Evolutionary conservation across 1,140 invertebrate genomes (phyloP), one percentile per base, ranked within the genome.

Genomic region (Caenorhabditis remanei): DNA sequence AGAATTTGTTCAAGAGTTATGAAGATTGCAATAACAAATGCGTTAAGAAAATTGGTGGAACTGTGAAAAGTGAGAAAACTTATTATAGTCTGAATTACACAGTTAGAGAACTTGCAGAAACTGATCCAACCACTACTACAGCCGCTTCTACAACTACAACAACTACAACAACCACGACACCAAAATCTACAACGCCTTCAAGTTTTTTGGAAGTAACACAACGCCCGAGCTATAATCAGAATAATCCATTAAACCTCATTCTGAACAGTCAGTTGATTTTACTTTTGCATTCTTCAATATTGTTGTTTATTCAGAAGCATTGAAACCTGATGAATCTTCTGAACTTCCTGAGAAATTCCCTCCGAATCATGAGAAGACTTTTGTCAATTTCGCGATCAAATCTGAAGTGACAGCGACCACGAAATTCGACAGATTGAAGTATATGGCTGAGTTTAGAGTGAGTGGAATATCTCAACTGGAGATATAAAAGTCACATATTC

Each of bases 351-450:
- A 79, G 46, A 79, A 50, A 24, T 79, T 79, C 41, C 71, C 71
- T 19, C 71, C 71, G 7, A 50, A 41, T 24, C 71, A 79, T n/a
- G 71, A 79, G 46, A 48, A 79, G n/a, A 24, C 46, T 3, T 79
- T 79, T 24, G 71, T 65, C 21, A 85, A 85, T 16, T 85, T 85
- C n/a, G 85, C 63, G 6, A 14, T 67, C 0, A 85, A 85, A 79
- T 71, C 85, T n/a, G 75, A 58, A 58, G 58, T 50, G n/a, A 79
- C 71, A 11, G 71, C 71, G 13, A 79, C 71, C 8, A 83, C 79
- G 0, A 58, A 63, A 55, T 87, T 87, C 40, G 86, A 87, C n/a
- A 41, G 75, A 41, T 40, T 53, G 19, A 87, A 87, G 40, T 87
- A 83, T 21, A 87, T 87, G 86, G 82, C 40, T 79, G 71, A 79